These are phyloP conservation scores for Brevimyrus niger DNA, from an alignment of 2,113 vertebrate species.

Conservation along the genomic window DNA sequence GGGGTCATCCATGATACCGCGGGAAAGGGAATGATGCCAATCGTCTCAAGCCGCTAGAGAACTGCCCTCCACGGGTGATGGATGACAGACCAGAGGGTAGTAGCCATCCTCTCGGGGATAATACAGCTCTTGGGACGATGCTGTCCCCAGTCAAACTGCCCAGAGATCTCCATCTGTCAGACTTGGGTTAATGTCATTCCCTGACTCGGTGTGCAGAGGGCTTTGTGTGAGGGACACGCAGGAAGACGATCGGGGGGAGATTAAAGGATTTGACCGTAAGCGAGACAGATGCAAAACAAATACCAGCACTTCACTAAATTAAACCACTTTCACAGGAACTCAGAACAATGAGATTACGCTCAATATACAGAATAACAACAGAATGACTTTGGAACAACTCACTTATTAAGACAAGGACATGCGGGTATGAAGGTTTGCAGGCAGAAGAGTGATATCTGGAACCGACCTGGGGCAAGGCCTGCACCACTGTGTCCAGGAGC, in stretches of 20 bases:
- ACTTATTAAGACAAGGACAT: background rate
- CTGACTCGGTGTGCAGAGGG: background rate
- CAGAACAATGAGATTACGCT: background rate
- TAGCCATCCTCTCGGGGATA: background rate
- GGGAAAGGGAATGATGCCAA: background rate
- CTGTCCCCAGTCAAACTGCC: background rate
- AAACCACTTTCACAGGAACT: background rate
- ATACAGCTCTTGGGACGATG: background rate
- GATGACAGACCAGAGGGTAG: background rate
- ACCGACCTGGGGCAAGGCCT: conserved; percentile 91
- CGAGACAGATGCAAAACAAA: background rate
- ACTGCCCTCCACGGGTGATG: background rate
- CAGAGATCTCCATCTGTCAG: background rate
- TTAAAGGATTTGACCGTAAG: background rate
- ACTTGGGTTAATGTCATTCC: background rate
- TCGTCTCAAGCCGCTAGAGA: background rate
- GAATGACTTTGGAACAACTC: background rate
- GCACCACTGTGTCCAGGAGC: conserved; percentile 90
- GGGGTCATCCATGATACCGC: background rate
- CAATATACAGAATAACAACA: background rate
- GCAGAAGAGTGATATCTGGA: background rate
- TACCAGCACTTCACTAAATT: background rate
- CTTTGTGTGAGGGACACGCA: background rate
- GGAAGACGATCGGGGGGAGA: background rate
- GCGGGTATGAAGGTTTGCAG: background rate